Conservation (phyloP, 2,888 invertebrate species). For the Caenorhabditis doughertyi region DNA sequence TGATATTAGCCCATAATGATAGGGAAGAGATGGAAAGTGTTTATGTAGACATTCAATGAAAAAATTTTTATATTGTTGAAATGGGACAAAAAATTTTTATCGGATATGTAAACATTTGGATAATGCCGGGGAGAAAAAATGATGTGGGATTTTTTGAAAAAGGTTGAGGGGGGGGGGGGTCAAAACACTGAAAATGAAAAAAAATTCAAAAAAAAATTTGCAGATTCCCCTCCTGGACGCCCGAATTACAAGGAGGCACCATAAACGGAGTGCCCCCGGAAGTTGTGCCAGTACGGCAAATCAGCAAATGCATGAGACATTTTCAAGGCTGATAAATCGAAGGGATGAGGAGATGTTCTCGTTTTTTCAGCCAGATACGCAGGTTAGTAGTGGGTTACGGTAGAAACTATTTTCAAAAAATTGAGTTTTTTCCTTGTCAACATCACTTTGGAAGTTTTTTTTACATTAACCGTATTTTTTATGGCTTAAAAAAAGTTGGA, state of each 20-base stretch:
- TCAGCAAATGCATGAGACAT: slow-evolving; percentile 56
- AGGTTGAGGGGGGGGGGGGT: too few species aligned
- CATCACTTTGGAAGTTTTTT: too few species aligned
- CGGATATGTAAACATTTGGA: too few species aligned
- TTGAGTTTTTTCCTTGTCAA: too few species aligned
- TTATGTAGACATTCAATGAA: too few species aligned
- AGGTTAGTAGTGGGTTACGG: slow-evolving; percentile 11
- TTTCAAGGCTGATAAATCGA: slow-evolving; percentile 45
- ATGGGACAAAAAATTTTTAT: too few species aligned
- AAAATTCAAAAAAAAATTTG: background rate
- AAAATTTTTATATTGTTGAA: too few species aligned
- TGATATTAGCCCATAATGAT: too few species aligned
- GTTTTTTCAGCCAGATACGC: slow-evolving; percentile 55
- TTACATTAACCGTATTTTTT: slow-evolving; percentile 4
- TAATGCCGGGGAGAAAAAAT: too few species aligned
- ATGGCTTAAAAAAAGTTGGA: background rate
- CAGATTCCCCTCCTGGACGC: slow-evolving; percentile 50
- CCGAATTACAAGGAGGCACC: slow-evolving; percentile 44
- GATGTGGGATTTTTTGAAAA: too few species aligned
- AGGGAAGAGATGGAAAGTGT: too few species aligned
- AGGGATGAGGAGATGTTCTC: slow-evolving; percentile 52
- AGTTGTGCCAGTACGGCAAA: slow-evolving; percentile 43
- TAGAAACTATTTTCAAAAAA: background rate
- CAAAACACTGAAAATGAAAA: background rate
- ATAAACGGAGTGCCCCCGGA: slow-evolving; percentile 27